Conservation (phyloP, 2,113 vertebrate species). For the Austrofundulus limnaeus region DNA sequence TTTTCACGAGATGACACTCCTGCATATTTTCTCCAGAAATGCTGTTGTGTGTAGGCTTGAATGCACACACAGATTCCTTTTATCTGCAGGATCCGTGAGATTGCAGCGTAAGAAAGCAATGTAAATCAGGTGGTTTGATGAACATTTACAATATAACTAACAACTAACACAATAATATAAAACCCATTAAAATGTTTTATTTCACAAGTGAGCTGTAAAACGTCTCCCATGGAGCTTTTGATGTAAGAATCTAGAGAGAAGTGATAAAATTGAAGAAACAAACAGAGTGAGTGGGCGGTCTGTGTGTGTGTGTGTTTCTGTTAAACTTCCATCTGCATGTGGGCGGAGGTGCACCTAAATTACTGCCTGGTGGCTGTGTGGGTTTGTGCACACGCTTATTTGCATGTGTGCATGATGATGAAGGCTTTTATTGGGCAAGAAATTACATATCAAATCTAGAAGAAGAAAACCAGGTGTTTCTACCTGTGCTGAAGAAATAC, state of each 20-base stretch:
- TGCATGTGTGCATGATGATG: slow-evolving; percentile 7
- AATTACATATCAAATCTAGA: background rate
- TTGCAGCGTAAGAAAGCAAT: background rate
- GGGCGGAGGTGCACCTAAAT: slow-evolving; percentile 22
- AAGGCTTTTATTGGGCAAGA: background rate
- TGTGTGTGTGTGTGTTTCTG: slow-evolving; percentile 12
- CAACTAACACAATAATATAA: background rate
- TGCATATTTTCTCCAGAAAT: background rate
- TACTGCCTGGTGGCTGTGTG: slow-evolving; percentile 3
- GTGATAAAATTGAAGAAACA: background rate
- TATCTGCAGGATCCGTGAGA: slow-evolving; percentile 3
- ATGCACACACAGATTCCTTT: too few relatives aligned
- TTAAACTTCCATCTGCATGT: slow-evolving; percentile 32
- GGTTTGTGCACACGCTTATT: slow-evolving; percentile 7
- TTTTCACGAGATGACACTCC: background rate
- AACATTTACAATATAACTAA: slow-evolving; percentile 2
- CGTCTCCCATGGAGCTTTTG: background rate
- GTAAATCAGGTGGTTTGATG: background rate
- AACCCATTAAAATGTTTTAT: fast-evolving
- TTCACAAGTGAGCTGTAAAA: background rate
- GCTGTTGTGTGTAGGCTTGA: background rate
- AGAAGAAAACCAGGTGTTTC: background rate
- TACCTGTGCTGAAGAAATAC: too few relatives aligned
- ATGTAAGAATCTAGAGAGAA: background rate
- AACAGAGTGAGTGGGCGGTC: background rate